Base-by-base conservation (phyloP, 2,888 invertebrate species). In the Ophion ellenae region DNA sequence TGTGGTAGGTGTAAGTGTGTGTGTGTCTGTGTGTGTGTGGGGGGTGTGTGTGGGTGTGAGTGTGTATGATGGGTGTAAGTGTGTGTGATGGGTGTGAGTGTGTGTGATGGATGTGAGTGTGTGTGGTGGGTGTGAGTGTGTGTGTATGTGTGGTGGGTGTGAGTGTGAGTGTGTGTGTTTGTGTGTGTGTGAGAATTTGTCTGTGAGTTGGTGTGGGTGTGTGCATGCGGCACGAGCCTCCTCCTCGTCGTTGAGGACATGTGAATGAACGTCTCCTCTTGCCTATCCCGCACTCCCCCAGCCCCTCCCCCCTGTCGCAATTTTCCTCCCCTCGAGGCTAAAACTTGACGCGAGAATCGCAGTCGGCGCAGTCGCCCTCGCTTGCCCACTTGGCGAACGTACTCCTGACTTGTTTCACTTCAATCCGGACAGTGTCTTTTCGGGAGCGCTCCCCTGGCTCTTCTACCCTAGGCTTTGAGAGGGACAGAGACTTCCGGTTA, bases 381-480 rank as follows among this genome's bases (percentile, higher is more conserved):
- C 66, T 17, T 47, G 75, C 76, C 32, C 71, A 63, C 66, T 81
- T 36, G 77, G 64, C 84, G 73, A 81, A 86, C 87, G 75, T 28
- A 69, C 61, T 76, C 66, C 79, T 79, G 85, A 87, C 85, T 86
- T 79, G 86, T 83, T 86, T 85, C 83, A 81, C 86, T 86, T 83
- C 57, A 32, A 59, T 69, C 45, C n/a, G 71, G 47, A 67, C 24
- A 36, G 63, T 67, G 10, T 64, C 63, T 57, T 66, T 69, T 64
- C 45, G 36, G 45, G 20, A 20, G 10, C 53, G 2, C 40, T 9
- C 14, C 36, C n/a, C 45, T 32, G 32, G 53, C 64, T 64, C 17
- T 28, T 57, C 24, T 47, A 20, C 24, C 24, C 6, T 10, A 6
- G 1, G 36, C 14, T 0, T 0, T 20, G 32, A 28, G 2, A 17